Evolutionary conservation across 2,113 vertebrate species (phyloP), one percentile per base, ranked within the genome.

Genomic region (Oryzias javanicus): DNA sequence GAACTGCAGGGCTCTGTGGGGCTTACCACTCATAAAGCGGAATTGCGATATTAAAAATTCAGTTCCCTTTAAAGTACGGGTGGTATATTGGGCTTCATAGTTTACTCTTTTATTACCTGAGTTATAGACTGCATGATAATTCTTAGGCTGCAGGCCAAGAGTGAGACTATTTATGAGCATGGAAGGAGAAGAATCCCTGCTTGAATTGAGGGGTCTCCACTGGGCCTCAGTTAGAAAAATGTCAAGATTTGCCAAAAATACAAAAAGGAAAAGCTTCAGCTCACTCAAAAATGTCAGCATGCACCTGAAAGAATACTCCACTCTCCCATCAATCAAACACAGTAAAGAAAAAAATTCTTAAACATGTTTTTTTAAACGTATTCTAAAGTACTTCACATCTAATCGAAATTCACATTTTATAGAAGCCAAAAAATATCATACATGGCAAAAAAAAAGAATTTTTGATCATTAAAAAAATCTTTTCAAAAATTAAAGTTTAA

Each of bases 41-140:
- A 67, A 74, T 66, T 76, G 79, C 72, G 77, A 87, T 81, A 78
- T 61, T 73, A 61, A 78, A 60, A 57, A 70, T 44, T 79, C 47
- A 72, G 64, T 24, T 67, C 53, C 63, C 74, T 68, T 76, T 78
- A 16, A 78, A 78, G 74, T 72, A 20, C 53, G 6, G 25, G 24
- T 29, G 48, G 49, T 53, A 60, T 70, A 55, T 79, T 67, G 57
- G 50, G 53, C 56, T 72, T 64, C 49, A 70, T 47, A 61, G 70
- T 81, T 81, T 70, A 81, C 71, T 72, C 47, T 24, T 35, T 72
- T 76, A 74, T 78, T 80, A 76, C 66, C 49, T 62, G 60, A 75
- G 59, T 19, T 60, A 62, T 58, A 59, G 55, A 60, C 41, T 55
- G 24, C 51, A 24, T 70, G 57, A 75, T 58, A 69, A 84, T 27